phyloP scores from a whole-genome alignment of 2,888 invertebrate genomes.

The Eurytoma californica region DNA sequence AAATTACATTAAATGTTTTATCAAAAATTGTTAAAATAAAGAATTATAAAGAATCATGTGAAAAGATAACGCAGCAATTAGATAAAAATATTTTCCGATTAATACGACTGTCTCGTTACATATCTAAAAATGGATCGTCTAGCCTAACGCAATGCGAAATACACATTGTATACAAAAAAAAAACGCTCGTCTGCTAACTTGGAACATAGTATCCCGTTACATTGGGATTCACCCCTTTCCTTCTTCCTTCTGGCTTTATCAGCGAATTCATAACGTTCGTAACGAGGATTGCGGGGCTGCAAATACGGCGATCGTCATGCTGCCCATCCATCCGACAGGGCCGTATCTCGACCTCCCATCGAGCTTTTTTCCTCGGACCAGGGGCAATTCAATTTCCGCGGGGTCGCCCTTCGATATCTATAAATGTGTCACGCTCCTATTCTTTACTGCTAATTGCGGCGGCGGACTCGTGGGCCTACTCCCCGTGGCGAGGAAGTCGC shows the following conservation, averaged over 20 bases:
- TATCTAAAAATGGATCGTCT: too few relatives aligned
- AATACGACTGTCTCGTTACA: too few relatives aligned
- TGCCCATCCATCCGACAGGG: constrained; percentile 9
- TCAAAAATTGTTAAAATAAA: too few relatives aligned
- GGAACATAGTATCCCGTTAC: background rate
- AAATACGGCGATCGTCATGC: background rate
- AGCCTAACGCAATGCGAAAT: background rate
- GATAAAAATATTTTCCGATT: too few relatives aligned
- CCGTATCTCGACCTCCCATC: constrained; percentile 15
- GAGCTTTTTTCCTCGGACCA: background rate
- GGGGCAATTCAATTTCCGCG: constrained; percentile 52
- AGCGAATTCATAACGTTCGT: constrained; percentile 18
- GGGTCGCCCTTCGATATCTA: constrained; percentile 29
- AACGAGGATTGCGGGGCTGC: background rate
- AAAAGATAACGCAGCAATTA: too few relatives aligned
- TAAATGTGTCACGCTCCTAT: constrained; percentile 51
- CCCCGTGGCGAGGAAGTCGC: background rate
- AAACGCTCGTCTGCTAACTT: background rate
- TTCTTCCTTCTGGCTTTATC: constrained; percentile 4
- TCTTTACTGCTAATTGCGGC: constrained; percentile 53
- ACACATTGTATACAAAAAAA: background rate
- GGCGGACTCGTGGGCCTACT: background rate
- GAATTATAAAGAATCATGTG: too few relatives aligned
- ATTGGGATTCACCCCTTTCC: background rate
- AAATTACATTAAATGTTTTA: too few relatives aligned